Conservation (phyloP, 92 coral and sea anemone species). For the Umimayanthus kanabou region DNA sequence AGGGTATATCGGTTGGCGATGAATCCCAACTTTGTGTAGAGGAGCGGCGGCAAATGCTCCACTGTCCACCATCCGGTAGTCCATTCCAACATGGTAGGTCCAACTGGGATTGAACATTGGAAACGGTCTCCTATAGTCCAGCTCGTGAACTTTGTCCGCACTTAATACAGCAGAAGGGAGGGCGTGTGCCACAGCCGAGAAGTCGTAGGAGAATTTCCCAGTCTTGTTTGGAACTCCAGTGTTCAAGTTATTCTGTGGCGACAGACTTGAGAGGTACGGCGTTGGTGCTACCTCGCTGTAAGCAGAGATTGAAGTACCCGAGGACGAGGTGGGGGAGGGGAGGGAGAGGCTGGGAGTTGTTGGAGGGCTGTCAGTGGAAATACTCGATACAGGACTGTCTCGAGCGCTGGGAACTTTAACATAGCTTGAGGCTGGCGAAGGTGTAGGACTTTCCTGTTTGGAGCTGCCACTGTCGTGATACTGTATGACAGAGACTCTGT, state of each 20-base stretch:
- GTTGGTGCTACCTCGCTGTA: background rate
- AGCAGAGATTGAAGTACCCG: background rate
- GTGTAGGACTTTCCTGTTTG: conserved; percentile 34
- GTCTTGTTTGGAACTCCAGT: conserved; percentile 15
- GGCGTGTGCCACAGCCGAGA: conserved; percentile 16
- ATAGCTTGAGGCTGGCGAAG: conserved; percentile 38
- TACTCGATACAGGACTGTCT: conserved; percentile 38
- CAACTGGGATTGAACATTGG: conserved; percentile 26
- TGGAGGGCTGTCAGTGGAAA: conserved; percentile 35
- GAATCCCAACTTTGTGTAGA: background rate
- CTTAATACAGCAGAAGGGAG: conserved; percentile 1
- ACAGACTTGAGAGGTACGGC: conserved; percentile 4
- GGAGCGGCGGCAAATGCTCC: conserved; percentile 16
- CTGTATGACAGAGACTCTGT: conserved; percentile 83
- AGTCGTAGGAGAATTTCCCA: conserved; percentile 17
- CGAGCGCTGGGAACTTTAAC: conserved; percentile 41
- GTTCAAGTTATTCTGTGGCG: background rate
- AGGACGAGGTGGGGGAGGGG: conserved; percentile 26
- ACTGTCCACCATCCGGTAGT: conserved; percentile 34
- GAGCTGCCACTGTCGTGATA: conserved; percentile 61
- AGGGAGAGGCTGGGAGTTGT: conserved; percentile 28
- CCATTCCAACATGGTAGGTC: conserved; percentile 37
- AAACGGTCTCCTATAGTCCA: conserved; percentile 17
- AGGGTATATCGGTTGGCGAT: background rate
- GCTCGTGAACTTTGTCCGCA: background rate